Conservation (phyloP, 2,113 vertebrate species). For the Carettochelys insculpta region DNA sequence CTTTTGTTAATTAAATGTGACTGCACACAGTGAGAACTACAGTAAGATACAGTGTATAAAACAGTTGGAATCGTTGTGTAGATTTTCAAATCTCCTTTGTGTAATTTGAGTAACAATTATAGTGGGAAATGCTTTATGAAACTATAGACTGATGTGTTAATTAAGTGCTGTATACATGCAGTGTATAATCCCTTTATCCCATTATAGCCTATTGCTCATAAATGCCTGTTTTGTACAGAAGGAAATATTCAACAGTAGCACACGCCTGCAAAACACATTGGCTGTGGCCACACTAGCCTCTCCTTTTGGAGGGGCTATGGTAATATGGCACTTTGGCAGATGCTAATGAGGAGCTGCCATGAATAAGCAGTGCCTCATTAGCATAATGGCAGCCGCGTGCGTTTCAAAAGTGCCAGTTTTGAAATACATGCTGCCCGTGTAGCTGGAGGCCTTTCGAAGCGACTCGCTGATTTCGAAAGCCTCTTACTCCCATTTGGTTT, state of each 20-base stretch:
- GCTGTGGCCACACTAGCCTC: too few species aligned
- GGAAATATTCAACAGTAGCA: not conserved
- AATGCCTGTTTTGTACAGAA: slow-evolving; percentile 6
- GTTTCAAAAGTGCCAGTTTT: too few species aligned
- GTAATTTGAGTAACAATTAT: slow-evolving; percentile 22
- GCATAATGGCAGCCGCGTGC: too few species aligned
- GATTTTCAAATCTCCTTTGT: slow-evolving; percentile 40
- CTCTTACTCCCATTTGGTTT: too few species aligned
- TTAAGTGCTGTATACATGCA: slow-evolving; percentile 34
- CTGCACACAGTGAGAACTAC: slow-evolving; percentile 38
- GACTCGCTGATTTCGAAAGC: too few species aligned
- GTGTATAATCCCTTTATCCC: not conserved
- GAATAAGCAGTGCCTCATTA: too few species aligned
- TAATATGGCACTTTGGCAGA: too few species aligned
- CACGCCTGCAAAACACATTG: slow-evolving; percentile 19
- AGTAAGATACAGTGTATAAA: slow-evolving; percentile 19
- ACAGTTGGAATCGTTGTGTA: slow-evolving; percentile 40
- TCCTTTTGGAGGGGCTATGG: too few species aligned
- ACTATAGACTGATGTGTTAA: slow-evolving; percentile 30
- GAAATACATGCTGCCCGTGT: too few species aligned
- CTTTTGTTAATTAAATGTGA: slow-evolving; percentile 59
- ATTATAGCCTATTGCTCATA: slow-evolving; percentile 25
- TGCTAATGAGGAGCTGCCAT: too few species aligned
- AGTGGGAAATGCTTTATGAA: slow-evolving; percentile 54
- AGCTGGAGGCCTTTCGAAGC: too few species aligned